These are phyloP conservation scores for Anagrus nilaparvatae DNA, from an alignment of 1,140 invertebrate genomes.

Conservation along the genomic window DNA sequence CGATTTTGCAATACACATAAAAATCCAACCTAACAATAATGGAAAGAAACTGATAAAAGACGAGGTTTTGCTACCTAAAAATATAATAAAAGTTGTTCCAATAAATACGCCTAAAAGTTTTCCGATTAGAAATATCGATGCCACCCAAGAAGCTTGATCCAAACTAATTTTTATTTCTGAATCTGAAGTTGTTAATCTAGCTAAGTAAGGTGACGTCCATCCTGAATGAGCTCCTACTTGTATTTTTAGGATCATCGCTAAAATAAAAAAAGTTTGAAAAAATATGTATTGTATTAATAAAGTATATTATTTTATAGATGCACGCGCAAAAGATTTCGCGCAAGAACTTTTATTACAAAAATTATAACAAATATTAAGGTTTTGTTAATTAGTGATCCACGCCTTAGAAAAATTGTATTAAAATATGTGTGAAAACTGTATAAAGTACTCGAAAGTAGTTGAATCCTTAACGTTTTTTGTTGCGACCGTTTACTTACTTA, in stretches of 20 bases:
- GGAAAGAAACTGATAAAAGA: conserved; percentile 48
- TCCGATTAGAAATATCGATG: conserved; percentile 19
- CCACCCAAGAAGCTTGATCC: conserved; percentile 55
- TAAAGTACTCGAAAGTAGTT: no score
- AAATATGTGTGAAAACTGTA: no score
- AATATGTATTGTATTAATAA: no score
- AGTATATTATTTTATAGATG: no score
- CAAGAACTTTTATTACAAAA: no score
- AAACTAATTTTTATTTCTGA: conserved; percentile 43
- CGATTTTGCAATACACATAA: conserved; percentile 43
- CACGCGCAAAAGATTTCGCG: no score
- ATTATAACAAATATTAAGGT: no score
- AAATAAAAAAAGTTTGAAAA: no score
- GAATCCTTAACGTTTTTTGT: no score
- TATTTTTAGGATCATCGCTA: conserved; percentile 19
- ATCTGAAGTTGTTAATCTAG: conserved; percentile 34
- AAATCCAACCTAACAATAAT: conserved; percentile 49
- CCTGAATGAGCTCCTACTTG: conserved; percentile 19
- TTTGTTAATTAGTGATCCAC: no score
- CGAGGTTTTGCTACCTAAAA: conserved; percentile 53
- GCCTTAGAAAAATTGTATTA: no score
- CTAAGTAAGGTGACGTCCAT: conserved; percentile 49
- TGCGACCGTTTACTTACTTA: no score
- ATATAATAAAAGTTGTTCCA: conserved; percentile 30
- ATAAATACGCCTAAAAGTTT: conserved; percentile 30